Base-by-base conservation (phyloP, 2,888 invertebrate genomes). In the Lasius platythorax region DNA sequence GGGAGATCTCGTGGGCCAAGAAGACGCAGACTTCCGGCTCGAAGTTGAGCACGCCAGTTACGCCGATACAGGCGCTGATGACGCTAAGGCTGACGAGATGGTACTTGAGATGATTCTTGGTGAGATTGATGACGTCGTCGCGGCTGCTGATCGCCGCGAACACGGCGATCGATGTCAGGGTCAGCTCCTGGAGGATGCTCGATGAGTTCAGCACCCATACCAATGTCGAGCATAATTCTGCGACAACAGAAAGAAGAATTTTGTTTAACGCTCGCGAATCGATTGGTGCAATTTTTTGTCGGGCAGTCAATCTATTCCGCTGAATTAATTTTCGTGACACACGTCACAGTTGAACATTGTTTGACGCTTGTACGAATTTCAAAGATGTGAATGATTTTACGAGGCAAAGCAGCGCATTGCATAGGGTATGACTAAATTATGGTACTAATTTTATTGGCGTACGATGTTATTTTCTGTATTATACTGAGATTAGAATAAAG, bases 21-120 rank as follows among this genome's bases (percentile, higher is more conserved):
- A 94, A 94, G 33, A 94, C 94, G 82, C 94, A 94, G n/a, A 91
- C 87, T 11, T 94, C 92, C 8, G 94, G 93, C 79, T 94, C 94
- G 84, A 94, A 94, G 81, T 94, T 94, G 58, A 96, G 93, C 0
- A 96, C 94, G 0, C 95, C 95, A 5, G 96, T 96, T 11, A 95
- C 94, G 0, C 96, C 96, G 58, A 96, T 95, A 87, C 96, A 95
- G 5, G 95, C 94, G 75, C 95, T 95, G 53, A 96, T 94, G 66
- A 95, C 94, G 56, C 95, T 95, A 64, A 96, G 90, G 56, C 95
- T 95, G 61, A 94, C 95, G 85, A 96, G 87, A 88, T 96, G 96
- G 88, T 96, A 96, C 82, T 95, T 94, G 3, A 95, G 88, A 70
- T 95, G 95, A 67, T 95, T 95, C 85, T 94, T 94, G 58, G 94